Base-by-base conservation (phyloP, 2,888 invertebrate species). In the Drosophila melanosoma region DNA sequence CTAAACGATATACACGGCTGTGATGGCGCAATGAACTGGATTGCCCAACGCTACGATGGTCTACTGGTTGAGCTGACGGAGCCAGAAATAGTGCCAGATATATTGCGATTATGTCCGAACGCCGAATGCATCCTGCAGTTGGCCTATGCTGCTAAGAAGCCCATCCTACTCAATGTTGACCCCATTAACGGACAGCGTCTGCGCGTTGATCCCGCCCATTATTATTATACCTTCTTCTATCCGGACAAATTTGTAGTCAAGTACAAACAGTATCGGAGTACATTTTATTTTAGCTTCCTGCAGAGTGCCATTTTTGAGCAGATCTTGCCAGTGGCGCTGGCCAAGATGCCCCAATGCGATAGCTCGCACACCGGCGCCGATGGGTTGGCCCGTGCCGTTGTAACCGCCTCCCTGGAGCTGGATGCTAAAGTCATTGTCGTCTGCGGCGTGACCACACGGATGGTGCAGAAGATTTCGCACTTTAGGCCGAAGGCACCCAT, bases 401-500 rank as follows among this genome's bases (percentile, higher is more conserved):
- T 83, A 0, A 74, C 84, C 17, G 87, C 91, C 15, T 86, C 92
- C 4, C 68, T 85, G 23, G 91, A 92, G 70, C 76, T 82, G 3
- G 64, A 83, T 1, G 92, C 91, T 4, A 76, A 76, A 1, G 89
- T 83, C 1, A 92, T 93, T 48, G 49, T 93, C 1, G 81, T 93
- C 2, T 89, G 87, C 20, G 87, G 91, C 2, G 63, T 84, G 3
- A 83, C 85, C 26, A 90, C 91, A 0, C 84, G 90, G 8, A 92
- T 92, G 92, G 90, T 90, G 8, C 80, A 85, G 15, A 91, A 91
- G 74, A 72, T 93, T 1, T 74, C 93, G 0, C 92, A 92, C 66
- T 93, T 88, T 65, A 84, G 93, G 1, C 92, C 93, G 0, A 81
- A 65, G 4, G 80, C 85, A 0, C 88, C 91, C 11, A 91, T 93